These are phyloP conservation scores for Mimas tiliae DNA, from an alignment of 2,888 invertebrate genomes.

Conservation along the genomic window DNA sequence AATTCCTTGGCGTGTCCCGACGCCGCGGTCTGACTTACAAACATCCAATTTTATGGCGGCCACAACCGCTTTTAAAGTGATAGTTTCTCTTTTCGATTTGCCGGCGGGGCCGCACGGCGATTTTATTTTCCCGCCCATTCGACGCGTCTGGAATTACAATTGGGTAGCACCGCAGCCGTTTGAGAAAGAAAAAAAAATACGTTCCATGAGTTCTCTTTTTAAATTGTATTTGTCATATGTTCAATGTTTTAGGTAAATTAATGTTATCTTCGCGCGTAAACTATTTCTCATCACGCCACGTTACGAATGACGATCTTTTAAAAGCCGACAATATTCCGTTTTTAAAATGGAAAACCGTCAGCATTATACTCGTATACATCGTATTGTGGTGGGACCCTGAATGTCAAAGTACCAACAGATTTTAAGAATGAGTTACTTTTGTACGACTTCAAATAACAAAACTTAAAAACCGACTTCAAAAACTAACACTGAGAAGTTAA, in stretches of 20 bases:
- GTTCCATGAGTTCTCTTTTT: slow-evolving; percentile 1
- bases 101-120: slow-evolving; percentile 61
- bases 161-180: neutral
- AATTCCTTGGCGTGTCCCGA: slow-evolving; percentile 20
- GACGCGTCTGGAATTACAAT: slow-evolving; percentile 40
- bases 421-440: no score
- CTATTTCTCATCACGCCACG: no score
- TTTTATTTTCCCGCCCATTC: slow-evolving; percentile 58
- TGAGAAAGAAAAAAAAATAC: slow-evolving; percentile 1
- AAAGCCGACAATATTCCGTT: no score
- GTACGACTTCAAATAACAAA: no score
- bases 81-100: slow-evolving; percentile 73
- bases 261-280: no score
- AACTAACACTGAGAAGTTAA: no score
- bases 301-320: no score
- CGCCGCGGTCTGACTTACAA: slow-evolving; percentile 67
- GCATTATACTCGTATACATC: no score
- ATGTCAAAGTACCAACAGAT: no score
- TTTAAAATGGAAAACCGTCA: no score
- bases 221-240: slow-evolving; percentile 2
- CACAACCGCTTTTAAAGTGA: slow-evolving; percentile 70
- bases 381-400: no score
- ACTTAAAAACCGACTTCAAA: no score
- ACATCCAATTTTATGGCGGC: slow-evolving; percentile 67
- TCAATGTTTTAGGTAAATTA: neutral